Evolutionary conservation across 92 coral and sea anemone genomes (phyloP).

Genomic region (Pocillopora meandrina): DNA sequence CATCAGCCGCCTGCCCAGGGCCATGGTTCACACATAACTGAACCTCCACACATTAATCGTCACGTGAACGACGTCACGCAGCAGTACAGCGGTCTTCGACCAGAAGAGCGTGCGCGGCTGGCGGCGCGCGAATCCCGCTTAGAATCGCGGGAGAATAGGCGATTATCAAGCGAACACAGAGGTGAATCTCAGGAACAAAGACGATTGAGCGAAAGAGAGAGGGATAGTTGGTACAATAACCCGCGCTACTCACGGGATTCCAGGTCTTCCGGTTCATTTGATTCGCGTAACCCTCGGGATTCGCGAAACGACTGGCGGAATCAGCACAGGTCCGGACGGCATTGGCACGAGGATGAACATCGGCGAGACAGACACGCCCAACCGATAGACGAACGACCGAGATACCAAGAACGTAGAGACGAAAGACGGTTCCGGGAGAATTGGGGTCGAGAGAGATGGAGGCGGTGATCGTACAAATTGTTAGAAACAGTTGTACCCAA

Average conservation of each 20-base stretch:
- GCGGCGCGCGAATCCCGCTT: conserved; percentile 46
- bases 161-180: conserved; percentile 31
- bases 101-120: conserved; percentile 47
- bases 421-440: conserved; percentile 51
- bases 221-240: conserved; percentile 21
- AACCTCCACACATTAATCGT: conserved; percentile 40
- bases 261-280: not conserved
- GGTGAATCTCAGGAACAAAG: conserved; percentile 19
- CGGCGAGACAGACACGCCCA: conserved; percentile 52
- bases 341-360: conserved; percentile 52
- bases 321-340: conserved; percentile 55
- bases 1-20: not conserved
- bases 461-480: conserved; percentile 7
- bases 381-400: conserved; percentile 44
- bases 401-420: conserved; percentile 59
- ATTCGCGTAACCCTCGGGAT: not conserved
- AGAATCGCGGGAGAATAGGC: conserved; percentile 31
- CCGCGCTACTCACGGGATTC: conserved; percentile 32
- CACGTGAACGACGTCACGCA: conserved; percentile 22
- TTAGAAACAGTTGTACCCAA: not conserved
- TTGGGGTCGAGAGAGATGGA: conserved; percentile 43
- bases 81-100: conserved; percentile 36
- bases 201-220: conserved; percentile 19
- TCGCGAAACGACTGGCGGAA: conserved; percentile 36
- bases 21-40: conserved; percentile 28